Evolutionary conservation across 1,140 invertebrate species (phyloP).

Genomic region (Lepidostoma basale): DNA sequence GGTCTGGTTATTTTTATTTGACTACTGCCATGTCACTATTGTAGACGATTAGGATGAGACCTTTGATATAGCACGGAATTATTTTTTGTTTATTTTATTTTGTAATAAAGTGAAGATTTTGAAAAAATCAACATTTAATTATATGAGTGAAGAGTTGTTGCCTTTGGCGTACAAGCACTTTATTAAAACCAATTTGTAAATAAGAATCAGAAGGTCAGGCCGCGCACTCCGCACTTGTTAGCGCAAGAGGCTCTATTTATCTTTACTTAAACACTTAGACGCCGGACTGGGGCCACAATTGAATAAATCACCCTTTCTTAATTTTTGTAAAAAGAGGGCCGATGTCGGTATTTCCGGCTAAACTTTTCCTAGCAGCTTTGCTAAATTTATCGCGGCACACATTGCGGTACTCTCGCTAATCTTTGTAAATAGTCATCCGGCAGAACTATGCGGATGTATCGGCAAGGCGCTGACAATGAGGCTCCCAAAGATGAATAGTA

Average conservation of each 20-base stretch:
- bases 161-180: no score
- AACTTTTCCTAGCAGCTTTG: conserved; percentile 34
- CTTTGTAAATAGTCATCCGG: conserved; percentile 42
- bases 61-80: no score
- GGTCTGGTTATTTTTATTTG: no score
- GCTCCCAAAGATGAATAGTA: conserved; percentile 43
- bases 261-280: conserved; percentile 39
- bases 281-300: conserved; percentile 27
- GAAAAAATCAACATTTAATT: no score
- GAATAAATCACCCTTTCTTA: conserved; percentile 38
- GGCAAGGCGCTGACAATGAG: conserved; percentile 39
- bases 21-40: no score
- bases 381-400: conserved; percentile 44
- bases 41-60: no score
- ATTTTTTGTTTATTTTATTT: no score
- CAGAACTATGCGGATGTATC: conserved; percentile 40
- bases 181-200: no score
- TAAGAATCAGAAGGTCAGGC: no score
- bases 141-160: no score
- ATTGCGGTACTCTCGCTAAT: conserved; percentile 39
- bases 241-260: conserved; percentile 12
- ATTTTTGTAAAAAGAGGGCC: conserved; percentile 38
- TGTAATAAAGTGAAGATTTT: no score
- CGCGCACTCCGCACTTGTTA: background rate
- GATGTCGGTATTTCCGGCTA: conserved; percentile 16